Percentiles rank a stretch among this genome's conserved stretches.
These are phyloP conservation scores for Plectus sambesii DNA, from an alignment of 1,140 invertebrate species.

Conservation along the genomic window DNA sequence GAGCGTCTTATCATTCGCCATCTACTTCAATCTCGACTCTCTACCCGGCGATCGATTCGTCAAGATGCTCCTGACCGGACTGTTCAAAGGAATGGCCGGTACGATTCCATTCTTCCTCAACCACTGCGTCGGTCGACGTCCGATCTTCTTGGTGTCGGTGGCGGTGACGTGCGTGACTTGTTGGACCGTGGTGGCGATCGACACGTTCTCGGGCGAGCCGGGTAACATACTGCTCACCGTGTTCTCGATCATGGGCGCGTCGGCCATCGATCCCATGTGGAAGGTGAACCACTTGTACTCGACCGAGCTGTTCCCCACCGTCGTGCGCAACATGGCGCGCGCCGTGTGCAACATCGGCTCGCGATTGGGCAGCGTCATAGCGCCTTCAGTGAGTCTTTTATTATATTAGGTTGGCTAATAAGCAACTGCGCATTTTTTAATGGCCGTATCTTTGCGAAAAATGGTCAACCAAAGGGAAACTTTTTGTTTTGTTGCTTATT, in stretches of 20 bases:
- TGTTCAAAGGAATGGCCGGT: conserved; percentile 12
- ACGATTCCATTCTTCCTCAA: conserved; percentile 16
- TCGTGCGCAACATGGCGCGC: conserved; percentile 30
- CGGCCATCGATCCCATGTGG: conserved; percentile 32
- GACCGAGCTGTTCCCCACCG: conserved; percentile 31
- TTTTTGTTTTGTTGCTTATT: too few relatives aligned
- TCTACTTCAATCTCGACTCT: conserved; percentile 38
- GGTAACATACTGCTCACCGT: conserved; percentile 14
- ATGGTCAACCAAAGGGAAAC: too few relatives aligned
- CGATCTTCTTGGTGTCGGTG: conserved; percentile 6
- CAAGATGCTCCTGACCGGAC: conserved; percentile 38
- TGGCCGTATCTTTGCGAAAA: too few relatives aligned
- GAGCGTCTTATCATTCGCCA: conserved; percentile 39
- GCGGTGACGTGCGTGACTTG: conserved; percentile 11
- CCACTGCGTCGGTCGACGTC: conserved; percentile 10
- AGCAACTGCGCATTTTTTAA: too few relatives aligned
- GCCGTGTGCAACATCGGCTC: conserved; percentile 22
- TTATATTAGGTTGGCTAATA: too few relatives aligned
- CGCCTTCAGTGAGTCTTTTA: conserved; percentile 19
- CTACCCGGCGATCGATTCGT: conserved; percentile 34
- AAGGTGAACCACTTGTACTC: conserved; percentile 34
- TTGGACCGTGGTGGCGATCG: too few relatives aligned
- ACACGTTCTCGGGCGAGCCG: too few relatives aligned
- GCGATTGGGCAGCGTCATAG: conserved; percentile 19
- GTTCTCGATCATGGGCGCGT: conserved; percentile 25